Conservation (phyloP, 2,113 vertebrate species). For the Pomatorhinus ruficollis region DNA sequence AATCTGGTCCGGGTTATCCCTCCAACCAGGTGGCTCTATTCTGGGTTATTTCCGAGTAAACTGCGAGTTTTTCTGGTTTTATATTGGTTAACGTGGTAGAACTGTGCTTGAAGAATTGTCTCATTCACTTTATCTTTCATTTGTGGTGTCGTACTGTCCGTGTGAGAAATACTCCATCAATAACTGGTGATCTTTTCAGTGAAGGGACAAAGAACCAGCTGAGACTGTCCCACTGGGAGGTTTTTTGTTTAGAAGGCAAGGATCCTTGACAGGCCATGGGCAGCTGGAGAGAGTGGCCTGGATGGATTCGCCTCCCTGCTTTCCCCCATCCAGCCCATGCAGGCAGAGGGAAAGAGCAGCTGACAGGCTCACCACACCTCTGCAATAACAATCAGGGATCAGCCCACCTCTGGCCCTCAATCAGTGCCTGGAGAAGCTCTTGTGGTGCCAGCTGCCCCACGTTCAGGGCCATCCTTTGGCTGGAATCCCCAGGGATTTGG, state of each 20-base stretch:
- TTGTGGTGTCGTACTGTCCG: not conserved
- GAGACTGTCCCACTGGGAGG: not conserved
- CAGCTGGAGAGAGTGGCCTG: not conserved
- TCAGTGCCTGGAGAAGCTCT: not conserved
- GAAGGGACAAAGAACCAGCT: not conserved
- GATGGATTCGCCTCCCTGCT: not conserved
- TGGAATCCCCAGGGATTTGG: not conserved
- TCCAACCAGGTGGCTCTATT: too few relatives aligned
- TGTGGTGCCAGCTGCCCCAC: not conserved
- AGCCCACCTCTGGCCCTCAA: constrained; percentile 34
- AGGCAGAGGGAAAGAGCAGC: constrained; percentile 1
- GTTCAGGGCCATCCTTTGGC: not conserved
- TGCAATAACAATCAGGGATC: constrained; percentile 25
- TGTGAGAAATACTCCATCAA: not conserved
- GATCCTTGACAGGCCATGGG: not conserved
- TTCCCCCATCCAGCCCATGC: not conserved
- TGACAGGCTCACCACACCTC: not conserved
- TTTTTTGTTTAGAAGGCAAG: not conserved
- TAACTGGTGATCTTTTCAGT: not conserved
- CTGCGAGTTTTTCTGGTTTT: too few relatives aligned
- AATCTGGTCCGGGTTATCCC: too few relatives aligned
- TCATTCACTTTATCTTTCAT: too few relatives aligned
- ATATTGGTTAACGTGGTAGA: too few relatives aligned
- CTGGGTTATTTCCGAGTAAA: too few relatives aligned
- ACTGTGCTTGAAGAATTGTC: too few relatives aligned